These are phyloP conservation scores for Perca fluviatilis DNA, from an alignment of 2,113 vertebrate genomes.

Conservation along the genomic window DNA sequence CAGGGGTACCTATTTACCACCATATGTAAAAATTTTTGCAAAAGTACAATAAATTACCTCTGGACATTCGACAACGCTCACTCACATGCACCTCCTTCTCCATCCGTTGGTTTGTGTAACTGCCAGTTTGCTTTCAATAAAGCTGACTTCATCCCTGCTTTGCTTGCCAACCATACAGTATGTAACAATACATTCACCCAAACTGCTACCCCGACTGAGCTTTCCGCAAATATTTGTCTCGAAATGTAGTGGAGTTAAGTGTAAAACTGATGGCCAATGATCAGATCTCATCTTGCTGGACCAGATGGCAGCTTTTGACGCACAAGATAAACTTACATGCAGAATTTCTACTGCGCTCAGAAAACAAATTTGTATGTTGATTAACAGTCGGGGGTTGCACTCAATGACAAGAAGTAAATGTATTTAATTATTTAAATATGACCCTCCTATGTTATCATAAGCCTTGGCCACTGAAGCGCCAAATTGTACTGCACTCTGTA, in stretches of 20 bases:
- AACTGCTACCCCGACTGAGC: not conserved
- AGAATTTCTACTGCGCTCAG: not conserved
- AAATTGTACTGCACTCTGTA: not conserved
- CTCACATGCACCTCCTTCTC: not conserved
- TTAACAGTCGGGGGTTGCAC: not conserved
- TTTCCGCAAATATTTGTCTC: not conserved
- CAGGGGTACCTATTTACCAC: no score
- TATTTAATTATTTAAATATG: not conserved
- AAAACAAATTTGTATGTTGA: not conserved
- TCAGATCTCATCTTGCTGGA: not conserved
- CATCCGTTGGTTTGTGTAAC: not conserved
- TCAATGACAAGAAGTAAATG: not conserved
- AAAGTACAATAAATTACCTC: not conserved
- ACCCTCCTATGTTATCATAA: not conserved
- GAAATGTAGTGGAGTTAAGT: not conserved
- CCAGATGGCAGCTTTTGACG: not conserved
- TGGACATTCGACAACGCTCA: not conserved
- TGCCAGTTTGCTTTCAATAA: not conserved
- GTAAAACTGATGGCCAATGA: not conserved
- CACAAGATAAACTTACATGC: not conserved
- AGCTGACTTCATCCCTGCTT: not conserved
- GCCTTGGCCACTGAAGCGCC: not conserved
- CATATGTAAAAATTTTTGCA: not conserved
- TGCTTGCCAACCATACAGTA: no score
- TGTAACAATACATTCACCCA: no score